These are phyloP conservation scores for Lepeophtheirus salmonis DNA, from an alignment of 1,140 invertebrate genomes.

Conservation along the genomic window DNA sequence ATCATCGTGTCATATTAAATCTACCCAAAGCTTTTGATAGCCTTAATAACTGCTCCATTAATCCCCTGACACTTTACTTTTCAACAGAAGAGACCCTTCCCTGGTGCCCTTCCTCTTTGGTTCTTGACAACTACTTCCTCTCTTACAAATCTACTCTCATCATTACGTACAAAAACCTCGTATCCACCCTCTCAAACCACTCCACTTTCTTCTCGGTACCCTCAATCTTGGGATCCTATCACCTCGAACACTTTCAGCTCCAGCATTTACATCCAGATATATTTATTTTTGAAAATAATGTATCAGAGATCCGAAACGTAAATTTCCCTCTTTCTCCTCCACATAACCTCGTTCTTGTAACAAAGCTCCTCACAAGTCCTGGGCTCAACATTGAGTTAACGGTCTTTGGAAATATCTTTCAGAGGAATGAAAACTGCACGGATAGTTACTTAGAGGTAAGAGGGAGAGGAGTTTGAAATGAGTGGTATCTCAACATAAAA, in stretches of 20 bases:
- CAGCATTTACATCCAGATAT: background rate
- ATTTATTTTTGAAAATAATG: background rate
- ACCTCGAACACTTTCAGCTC: background rate
- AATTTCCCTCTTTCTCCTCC: background rate
- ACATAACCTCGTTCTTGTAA: background rate
- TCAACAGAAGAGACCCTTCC: background rate
- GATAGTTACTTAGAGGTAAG: background rate
- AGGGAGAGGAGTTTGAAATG: too few relatives aligned
- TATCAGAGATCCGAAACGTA: background rate
- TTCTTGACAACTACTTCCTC: background rate
- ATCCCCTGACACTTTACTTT: background rate
- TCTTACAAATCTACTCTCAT: background rate
- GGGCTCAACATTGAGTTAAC: background rate
- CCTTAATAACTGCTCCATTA: background rate
- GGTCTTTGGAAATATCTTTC: background rate
- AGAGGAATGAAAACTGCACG: background rate
- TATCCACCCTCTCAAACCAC: background rate
- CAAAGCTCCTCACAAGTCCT: background rate
- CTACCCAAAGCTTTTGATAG: background rate
- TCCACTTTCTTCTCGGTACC: background rate
- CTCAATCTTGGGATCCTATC: background rate
- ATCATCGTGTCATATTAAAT: background rate
- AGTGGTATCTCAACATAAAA: too few relatives aligned
- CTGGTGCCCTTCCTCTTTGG: background rate
- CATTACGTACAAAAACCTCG: background rate